Evolutionary conservation across 2,113 vertebrate genomes (phyloP), one percentile per base, ranked within the genome.

Genomic region (Apus apus): DNA sequence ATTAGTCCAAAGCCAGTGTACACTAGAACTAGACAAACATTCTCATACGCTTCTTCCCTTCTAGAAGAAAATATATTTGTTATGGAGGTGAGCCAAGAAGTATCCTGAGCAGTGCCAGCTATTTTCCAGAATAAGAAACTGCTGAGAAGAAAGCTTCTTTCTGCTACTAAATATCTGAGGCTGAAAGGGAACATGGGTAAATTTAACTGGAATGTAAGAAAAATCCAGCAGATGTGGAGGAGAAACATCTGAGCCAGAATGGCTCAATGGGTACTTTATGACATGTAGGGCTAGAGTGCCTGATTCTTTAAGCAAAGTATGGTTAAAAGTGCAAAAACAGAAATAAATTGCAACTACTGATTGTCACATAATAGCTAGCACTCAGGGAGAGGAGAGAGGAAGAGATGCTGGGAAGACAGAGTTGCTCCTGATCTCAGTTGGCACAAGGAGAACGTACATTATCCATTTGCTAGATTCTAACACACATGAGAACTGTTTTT

Each of bases 61-160:
- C 70, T 70, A 95, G 51, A 85, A 68, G 34, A 53, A 90, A 91
- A 57, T 45, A 40, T 78, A 30, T 81, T 94, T 94, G 18, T 91
- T 78, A 75, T 91, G 84, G 89, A 92, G 16, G 65, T 91, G 61
- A 92, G 83, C 85, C 11, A 23, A 92, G 76, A 92, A 87, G 57
- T 92, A 84, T 14, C 45, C 16, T 65, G 29, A 78, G 40, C 20
- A 65, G 43, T 48, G 76, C 76, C 95, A 93, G 88, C 45, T 93
- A 90, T 72, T 95, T 95, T 93, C 65, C 75, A 90, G 48, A 73
- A 85, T 77, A 73, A 94, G 60, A 83, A 94, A 81, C 32, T 90
- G 22, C 56, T 78, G 43, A 90, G 68, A 92, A 87, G 68, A 92
- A 84, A 87, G 13, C 9, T 81, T 5, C 43, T 84, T 94, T 89